phyloP scores from a whole-genome alignment of 92 coral and sea anemone genomes.

The Paramuricea clavata region DNA sequence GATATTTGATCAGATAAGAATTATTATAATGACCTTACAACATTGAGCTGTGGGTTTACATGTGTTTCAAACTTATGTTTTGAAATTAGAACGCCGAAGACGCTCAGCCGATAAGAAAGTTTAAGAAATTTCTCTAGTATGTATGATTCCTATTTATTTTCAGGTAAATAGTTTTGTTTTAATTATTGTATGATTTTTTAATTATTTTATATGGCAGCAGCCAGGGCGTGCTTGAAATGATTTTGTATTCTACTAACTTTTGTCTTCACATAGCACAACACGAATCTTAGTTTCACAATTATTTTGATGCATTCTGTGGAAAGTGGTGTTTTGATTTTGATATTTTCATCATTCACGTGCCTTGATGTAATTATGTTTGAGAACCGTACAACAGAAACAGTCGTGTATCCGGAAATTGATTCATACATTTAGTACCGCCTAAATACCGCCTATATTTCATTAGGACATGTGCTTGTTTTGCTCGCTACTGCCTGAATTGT shows the following conservation, averaged over 20 bases:
- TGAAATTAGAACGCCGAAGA: background rate
- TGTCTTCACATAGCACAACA: background rate
- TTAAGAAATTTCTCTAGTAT: background rate
- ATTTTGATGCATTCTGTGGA: background rate
- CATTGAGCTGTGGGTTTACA: background rate
- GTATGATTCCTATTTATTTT: conserved; percentile 12
- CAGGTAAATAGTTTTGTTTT: conserved; percentile 3
- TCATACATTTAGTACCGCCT: no score
- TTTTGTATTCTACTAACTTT: background rate
- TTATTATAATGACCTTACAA: background rate
- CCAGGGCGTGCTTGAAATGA: no score
- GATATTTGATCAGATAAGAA: conserved; percentile 14
- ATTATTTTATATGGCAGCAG: no score
- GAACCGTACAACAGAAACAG: background rate
- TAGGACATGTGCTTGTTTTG: no score
- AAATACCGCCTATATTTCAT: no score
- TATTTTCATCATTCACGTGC: background rate
- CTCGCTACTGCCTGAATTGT: no score
- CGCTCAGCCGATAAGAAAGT: background rate
- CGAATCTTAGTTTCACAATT: background rate
- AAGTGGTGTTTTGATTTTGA: background rate
- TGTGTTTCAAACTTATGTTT: conserved; percentile 6
- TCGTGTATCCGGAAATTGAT: background rate
- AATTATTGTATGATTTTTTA: no score
- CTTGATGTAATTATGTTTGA: background rate